phyloP scores from a whole-genome alignment of 2,113 vertebrate genomes.

The Emydocephalus ijimae region DNA sequence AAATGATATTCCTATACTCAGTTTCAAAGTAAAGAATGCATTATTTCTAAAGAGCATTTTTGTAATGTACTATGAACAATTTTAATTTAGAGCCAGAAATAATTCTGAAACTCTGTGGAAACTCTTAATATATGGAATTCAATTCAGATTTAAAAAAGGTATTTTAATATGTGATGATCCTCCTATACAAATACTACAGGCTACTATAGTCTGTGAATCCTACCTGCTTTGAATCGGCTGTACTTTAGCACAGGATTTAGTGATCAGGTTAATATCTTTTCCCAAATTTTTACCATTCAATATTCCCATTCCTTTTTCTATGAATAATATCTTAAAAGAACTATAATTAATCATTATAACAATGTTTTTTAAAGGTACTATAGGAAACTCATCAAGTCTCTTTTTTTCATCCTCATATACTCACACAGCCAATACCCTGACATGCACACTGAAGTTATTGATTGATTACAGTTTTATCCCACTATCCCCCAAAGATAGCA shows the following conservation, averaged over 20 bases:
- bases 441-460: background rate
- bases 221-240: background rate
- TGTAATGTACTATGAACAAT: background rate
- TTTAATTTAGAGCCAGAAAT: background rate
- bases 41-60: background rate
- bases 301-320: background rate
- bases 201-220: background rate
- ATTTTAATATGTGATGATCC: background rate
- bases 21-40: background rate
- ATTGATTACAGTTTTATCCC: background rate
- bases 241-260: background rate
- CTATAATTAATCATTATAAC: constrained; percentile 16
- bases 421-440: background rate
- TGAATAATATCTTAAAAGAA: constrained; percentile 20
- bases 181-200: background rate
- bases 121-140: background rate
- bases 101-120: background rate
- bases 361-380: constrained; percentile 34
- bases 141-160: background rate
- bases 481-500: background rate
- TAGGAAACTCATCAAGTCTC: constrained; percentile 28
- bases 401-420: background rate
- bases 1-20: background rate
- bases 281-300: background rate
- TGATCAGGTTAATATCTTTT: constrained; percentile 13